phyloP scores from a whole-genome alignment of 2,113 vertebrate genomes.

The Coracopsis vasa region DNA sequence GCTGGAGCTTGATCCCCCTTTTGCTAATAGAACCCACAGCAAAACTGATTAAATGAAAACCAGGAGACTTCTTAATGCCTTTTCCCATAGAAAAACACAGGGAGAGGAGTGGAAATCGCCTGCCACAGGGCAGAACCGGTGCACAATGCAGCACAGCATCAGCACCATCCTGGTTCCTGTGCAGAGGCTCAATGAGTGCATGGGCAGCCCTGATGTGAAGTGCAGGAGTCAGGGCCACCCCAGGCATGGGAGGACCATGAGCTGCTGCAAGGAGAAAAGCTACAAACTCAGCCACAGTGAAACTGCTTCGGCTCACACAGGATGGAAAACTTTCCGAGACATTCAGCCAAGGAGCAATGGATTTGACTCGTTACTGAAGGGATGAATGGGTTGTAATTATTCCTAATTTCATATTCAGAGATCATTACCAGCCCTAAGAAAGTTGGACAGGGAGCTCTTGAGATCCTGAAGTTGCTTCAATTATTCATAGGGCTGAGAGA shows the following conservation, averaged over 20 bases:
- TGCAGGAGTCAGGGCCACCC: neutral
- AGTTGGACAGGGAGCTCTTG: neutral
- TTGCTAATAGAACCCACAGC: slow-evolving; percentile 27
- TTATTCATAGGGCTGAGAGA: slow-evolving; percentile 21
- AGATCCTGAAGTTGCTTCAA: slow-evolving; percentile 2
- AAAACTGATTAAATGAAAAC: neutral
- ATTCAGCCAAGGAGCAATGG: neutral
- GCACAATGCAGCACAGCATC: neutral
- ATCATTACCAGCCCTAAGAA: neutral
- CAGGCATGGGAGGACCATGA: fast-evolving
- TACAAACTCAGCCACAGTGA: neutral
- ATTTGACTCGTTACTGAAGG: neutral
- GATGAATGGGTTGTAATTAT: slow-evolving; percentile 11
- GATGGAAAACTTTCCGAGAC: neutral
- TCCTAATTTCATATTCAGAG: slow-evolving; percentile 45
- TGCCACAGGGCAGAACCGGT: neutral
- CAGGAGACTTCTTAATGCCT: neutral
- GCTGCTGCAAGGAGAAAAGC: neutral
- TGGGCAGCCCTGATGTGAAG: neutral
- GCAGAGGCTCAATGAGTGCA: neutral
- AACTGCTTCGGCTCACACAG: neutral
- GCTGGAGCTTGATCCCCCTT: neutral
- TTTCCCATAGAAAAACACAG: neutral
- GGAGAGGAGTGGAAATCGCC: neutral
- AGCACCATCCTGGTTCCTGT: neutral